Percentiles rank a stretch among this genome's conserved stretches.
These are phyloP conservation scores for Gobio gobio DNA, from an alignment of 2,113 vertebrate genomes.

Conservation along the genomic window DNA sequence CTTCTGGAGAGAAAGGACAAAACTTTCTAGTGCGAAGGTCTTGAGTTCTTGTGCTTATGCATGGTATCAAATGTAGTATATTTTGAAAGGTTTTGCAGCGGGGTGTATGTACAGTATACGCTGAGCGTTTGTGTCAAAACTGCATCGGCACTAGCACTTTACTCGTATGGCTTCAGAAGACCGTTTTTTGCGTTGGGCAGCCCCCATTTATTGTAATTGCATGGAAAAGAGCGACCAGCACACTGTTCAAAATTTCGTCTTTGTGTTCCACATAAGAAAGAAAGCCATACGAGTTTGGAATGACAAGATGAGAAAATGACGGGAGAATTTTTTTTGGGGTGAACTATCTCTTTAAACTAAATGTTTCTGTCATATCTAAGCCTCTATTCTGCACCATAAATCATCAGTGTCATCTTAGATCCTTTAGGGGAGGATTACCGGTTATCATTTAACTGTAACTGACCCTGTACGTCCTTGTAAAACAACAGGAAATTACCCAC, in stretches of 20 bases:
- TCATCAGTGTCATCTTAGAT: slow-evolving; percentile 20
- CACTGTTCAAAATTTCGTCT: background rate
- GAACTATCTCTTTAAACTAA: background rate
- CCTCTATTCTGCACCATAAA: background rate
- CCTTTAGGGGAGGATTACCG: slow-evolving; percentile 1
- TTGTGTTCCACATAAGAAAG: background rate
- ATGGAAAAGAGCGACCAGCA: background rate
- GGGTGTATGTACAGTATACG: too few relatives aligned
- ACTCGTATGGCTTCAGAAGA: too few relatives aligned
- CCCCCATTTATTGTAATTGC: background rate
- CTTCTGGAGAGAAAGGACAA: too few relatives aligned
- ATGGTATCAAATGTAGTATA: too few relatives aligned
- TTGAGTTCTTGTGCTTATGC: too few relatives aligned
- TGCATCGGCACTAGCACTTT: too few relatives aligned
- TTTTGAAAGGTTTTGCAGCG: too few relatives aligned
- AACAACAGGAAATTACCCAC: slow-evolving; percentile 9
- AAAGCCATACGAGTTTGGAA: background rate
- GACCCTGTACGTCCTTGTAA: slow-evolving; percentile 27
- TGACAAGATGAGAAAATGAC: background rate
- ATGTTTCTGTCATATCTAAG: background rate
- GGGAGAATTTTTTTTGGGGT: background rate
- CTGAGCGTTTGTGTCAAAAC: too few relatives aligned
- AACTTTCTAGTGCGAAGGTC: too few relatives aligned
- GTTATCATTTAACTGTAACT: slow-evolving; percentile 33
- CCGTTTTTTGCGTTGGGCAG: background rate